Conservation (phyloP, 2,797 vertebrate genomes). For the Diplodus puntazzo region DNA sequence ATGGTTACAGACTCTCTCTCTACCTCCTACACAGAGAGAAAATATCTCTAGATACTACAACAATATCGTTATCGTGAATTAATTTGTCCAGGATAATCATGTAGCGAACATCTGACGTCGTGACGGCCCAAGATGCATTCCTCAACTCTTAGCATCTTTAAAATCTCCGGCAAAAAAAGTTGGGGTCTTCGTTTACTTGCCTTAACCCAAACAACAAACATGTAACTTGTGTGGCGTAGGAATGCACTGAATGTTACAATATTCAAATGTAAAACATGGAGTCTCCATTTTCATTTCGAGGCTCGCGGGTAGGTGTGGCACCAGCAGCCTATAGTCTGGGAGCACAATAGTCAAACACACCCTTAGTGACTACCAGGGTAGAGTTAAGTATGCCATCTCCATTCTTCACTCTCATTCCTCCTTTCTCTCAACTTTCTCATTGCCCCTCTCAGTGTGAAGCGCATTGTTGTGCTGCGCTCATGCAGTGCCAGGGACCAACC, state of each 20-base stretch:
- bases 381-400: slow-evolving; percentile 77
- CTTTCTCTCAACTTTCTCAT: slow-evolving; percentile 74
- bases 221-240: neutral
- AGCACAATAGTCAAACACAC: slow-evolving; percentile 54
- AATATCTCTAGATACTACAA: too few relatives aligned
- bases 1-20: too few relatives aligned
- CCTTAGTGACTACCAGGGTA: slow-evolving; percentile 64
- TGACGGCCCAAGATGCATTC: too few relatives aligned
- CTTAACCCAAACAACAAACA: too few relatives aligned
- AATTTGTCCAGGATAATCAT: too few relatives aligned
- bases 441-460: slow-evolving; percentile 75
- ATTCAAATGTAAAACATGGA: neutral
- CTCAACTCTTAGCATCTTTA: too few relatives aligned
- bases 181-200: too few relatives aligned
- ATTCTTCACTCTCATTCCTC: slow-evolving; percentile 60
- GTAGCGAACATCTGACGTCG: too few relatives aligned
- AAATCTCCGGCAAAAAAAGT: too few relatives aligned
- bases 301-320: slow-evolving; percentile 51
- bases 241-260: neutral
- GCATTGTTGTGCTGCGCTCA: slow-evolving; percentile 70
- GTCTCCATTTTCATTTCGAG: slow-evolving; percentile 8
- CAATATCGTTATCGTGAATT: too few relatives aligned
- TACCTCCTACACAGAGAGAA: too few relatives aligned
- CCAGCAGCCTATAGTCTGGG: slow-evolving; percentile 28
- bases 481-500: slow-evolving; percentile 73